phyloP scores from a whole-genome alignment of 2,113 vertebrate species.

The Poeciliopsis turrubarensis region DNA sequence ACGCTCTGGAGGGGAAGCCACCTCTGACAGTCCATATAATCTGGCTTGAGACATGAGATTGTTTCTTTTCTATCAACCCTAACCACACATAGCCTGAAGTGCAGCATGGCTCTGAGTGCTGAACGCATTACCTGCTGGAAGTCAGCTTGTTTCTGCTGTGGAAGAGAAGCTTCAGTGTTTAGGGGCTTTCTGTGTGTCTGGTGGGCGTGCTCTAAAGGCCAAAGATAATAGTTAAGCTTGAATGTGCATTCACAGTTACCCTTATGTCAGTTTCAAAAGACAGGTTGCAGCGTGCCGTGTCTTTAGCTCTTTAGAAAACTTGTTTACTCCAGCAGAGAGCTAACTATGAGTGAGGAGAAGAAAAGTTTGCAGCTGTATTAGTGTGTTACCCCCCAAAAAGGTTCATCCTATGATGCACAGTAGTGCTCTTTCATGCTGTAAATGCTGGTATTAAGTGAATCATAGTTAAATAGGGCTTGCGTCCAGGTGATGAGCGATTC shows the following conservation, averaged over 20 bases:
- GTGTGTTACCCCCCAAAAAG: constrained; percentile 6
- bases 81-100: constrained; percentile 6
- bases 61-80: constrained; percentile 16
- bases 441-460: constrained; percentile 39
- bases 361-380: constrained; percentile 33
- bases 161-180: constrained; percentile 32
- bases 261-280: constrained; percentile 26
- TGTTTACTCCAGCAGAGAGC: constrained; percentile 24
- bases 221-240: constrained; percentile 50
- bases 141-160: constrained; percentile 12
- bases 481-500: constrained; percentile 35
- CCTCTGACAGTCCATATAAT: constrained; percentile 31
- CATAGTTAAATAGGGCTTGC: constrained; percentile 38
- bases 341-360: neutral
- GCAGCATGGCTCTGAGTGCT: constrained; percentile 11
- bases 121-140: neutral
- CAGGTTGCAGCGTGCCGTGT: constrained; percentile 60
- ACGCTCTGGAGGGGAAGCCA: constrained; percentile 49
- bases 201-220: constrained; percentile 26
- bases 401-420: constrained; percentile 23
- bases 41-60: constrained; percentile 21
- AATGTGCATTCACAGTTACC: constrained; percentile 47
- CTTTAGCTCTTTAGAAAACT: constrained; percentile 23
- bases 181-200: constrained; percentile 26
- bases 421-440: constrained; percentile 45